Conservation (phyloP, 2,113 vertebrate species). For the Ailurus styani region DNA sequence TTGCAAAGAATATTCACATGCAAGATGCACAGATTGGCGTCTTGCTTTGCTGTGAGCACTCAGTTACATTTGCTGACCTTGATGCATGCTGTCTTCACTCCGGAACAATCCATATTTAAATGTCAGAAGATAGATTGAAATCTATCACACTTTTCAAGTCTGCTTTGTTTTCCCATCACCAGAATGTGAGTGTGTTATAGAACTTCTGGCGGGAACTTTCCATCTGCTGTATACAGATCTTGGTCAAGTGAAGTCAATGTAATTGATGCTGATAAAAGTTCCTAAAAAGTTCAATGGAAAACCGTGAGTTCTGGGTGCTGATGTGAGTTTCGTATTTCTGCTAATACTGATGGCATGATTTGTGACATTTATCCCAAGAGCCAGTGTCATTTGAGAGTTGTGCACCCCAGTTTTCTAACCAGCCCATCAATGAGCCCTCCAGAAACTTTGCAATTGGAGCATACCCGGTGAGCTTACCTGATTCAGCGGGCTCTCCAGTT, state of each 20-base stretch:
- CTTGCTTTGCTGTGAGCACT: rapidly evolving
- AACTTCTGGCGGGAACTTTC: too few relatives aligned
- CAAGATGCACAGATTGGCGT: rapidly evolving
- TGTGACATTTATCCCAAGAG: neutral
- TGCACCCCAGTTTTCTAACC: neutral
- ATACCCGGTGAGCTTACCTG: neutral
- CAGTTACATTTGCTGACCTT: neutral
- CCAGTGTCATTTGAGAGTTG: too few relatives aligned
- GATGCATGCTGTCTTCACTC: rapidly evolving
- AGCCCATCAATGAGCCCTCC: rapidly evolving
- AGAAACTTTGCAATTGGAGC: neutral
- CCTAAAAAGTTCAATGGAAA: neutral
- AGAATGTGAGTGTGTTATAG: neutral
- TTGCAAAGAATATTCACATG: neutral
- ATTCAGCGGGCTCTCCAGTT: neutral
- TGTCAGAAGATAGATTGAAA: neutral
- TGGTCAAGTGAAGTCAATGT: neutral
- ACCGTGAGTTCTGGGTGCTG: too few relatives aligned
- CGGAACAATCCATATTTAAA: neutral
- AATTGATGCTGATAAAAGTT: neutral
- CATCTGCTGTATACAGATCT: neutral
- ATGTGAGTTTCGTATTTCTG: neutral
- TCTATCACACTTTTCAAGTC: neutral
- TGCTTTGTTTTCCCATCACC: neutral
- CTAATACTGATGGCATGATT: neutral